Evolutionary conservation across 2,797 vertebrate species (phyloP).

Genomic region (Anas bernieri): DNA sequence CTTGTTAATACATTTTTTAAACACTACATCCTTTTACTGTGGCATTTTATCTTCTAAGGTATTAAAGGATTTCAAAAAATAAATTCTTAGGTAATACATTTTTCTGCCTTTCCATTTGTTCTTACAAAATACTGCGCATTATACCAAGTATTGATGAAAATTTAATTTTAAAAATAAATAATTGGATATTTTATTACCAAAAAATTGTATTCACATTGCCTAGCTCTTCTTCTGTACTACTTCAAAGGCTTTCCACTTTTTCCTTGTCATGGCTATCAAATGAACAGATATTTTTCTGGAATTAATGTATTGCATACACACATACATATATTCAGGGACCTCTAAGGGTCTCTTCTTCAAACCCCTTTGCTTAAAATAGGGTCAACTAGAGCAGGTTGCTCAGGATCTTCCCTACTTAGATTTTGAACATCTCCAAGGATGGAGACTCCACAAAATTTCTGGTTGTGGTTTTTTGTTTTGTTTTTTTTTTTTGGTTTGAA

Average conservation of each 20-base stretch:
- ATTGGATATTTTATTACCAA: background rate
- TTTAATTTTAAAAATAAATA: background rate
- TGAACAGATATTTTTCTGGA: background rate
- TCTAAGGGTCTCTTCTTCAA: background rate
- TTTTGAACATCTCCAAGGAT: background rate
- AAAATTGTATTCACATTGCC: background rate
- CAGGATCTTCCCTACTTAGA: background rate
- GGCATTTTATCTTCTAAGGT: background rate
- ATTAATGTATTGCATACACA: background rate
- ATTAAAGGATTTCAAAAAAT: background rate
- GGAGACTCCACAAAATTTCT: background rate
- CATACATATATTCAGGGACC: fast-evolving
- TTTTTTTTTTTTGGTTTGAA: background rate
- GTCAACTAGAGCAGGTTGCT: background rate
- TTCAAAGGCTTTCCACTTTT: background rate
- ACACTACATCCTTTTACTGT: background rate
- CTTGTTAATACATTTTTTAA: background rate
- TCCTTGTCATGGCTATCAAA: background rate
- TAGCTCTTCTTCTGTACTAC: background rate
- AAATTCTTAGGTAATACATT: background rate
- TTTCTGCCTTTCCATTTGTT: background rate
- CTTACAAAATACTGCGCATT: background rate
- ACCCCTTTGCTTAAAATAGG: background rate
- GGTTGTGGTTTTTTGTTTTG: background rate
- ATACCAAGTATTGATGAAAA: background rate